Conservation (phyloP, 2,797 vertebrate genomes). For the Kryptopterus vitreolus region DNA sequence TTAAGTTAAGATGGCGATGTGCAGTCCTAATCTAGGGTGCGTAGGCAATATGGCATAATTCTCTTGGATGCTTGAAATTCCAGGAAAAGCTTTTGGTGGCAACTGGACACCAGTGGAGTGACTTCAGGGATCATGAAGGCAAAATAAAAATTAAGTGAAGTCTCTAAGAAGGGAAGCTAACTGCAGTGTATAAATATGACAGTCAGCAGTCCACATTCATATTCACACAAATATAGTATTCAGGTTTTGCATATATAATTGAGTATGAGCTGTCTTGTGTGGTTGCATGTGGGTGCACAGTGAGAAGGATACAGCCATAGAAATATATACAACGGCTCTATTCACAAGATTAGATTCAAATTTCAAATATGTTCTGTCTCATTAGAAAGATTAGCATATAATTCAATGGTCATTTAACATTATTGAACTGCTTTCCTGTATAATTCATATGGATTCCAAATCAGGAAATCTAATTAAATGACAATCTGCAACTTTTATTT, state of each 20-base stretch:
- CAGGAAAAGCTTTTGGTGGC: background rate
- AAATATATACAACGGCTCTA: constrained; percentile 24
- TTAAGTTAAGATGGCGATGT: background rate
- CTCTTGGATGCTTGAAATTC: background rate
- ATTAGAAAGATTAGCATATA: background rate
- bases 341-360: constrained; percentile 11
- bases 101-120: background rate
- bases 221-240: background rate
- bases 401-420: background rate
- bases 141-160: background rate
- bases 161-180: background rate
- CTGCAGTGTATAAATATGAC: background rate
- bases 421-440: background rate
- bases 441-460: background rate
- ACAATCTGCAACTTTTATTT: background rate
- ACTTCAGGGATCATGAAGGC: background rate
- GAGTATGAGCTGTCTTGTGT: background rate
- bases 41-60: background rate
- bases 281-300: background rate
- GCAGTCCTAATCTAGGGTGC: background rate
- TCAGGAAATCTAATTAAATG: background rate
- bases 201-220: background rate
- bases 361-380: constrained; percentile 1
- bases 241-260: background rate
- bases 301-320: background rate